Conservation (phyloP, 1,140 invertebrate species). For the Steinernema feltiae region DNA sequence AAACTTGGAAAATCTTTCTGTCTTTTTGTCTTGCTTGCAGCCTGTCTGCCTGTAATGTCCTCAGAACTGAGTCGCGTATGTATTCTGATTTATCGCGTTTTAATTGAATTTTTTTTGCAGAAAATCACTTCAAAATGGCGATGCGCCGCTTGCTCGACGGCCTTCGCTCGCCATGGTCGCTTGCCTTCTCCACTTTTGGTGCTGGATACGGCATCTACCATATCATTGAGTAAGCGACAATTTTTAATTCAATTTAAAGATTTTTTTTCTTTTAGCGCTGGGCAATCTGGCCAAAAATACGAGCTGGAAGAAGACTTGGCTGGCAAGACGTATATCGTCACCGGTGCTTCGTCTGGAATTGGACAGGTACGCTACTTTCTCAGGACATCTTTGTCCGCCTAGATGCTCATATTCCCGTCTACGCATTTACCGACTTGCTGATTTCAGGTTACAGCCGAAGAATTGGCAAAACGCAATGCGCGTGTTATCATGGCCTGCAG, state of each 20-base stretch:
- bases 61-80: neutral
- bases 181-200: slow-evolving; percentile 48
- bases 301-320: slow-evolving; percentile 47
- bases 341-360: slow-evolving; percentile 54
- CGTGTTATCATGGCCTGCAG: slow-evolving; percentile 55
- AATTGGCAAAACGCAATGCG: slow-evolving; percentile 53
- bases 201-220: slow-evolving; percentile 46
- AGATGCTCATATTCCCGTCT: too few relatives aligned
- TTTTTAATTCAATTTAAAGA: neutral
- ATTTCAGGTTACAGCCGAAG: slow-evolving; percentile 41
- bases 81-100: neutral
- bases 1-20: too few relatives aligned
- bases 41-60: neutral
- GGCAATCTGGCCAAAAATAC: slow-evolving; percentile 44
- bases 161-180: slow-evolving; percentile 47
- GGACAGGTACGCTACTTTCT: slow-evolving; percentile 45
- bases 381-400: too few relatives aligned
- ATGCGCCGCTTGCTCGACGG: slow-evolving; percentile 38
- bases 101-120: neutral
- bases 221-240: slow-evolving; percentile 48
- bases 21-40: too few relatives aligned
- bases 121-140: slow-evolving; percentile 21
- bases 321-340: slow-evolving; percentile 56
- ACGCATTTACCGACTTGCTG: too few relatives aligned
- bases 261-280: slow-evolving; percentile 39